Conservation (phyloP, 2,888 invertebrate genomes). For the Listrodromus nycthemerus region DNA sequence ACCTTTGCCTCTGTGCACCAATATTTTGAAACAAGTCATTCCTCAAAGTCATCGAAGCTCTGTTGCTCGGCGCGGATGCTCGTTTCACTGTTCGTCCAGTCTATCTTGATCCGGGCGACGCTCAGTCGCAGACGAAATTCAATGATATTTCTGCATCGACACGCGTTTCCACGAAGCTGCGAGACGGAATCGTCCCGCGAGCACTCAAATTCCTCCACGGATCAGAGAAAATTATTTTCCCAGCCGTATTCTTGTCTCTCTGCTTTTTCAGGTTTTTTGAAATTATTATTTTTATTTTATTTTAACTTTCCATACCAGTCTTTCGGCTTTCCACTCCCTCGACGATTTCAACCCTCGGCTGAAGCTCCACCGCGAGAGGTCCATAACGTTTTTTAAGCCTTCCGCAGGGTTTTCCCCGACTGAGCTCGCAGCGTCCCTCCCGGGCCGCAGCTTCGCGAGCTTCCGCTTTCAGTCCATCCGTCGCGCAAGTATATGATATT, state of each 20-base stretch:
- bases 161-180: not conserved
- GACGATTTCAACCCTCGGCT: constrained; percentile 51
- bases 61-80: not conserved
- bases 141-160: not conserved
- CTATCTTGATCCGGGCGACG: not conserved
- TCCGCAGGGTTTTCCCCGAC: constrained; percentile 41
- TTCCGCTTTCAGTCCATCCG: constrained; percentile 73
- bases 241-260: not conserved
- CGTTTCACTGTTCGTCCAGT: not conserved
- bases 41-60: constrained; percentile 56
- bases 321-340: constrained; percentile 18
- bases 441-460: constrained; percentile 46
- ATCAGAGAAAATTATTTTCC: not conserved
- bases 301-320: not conserved
- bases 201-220: not conserved
- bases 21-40: constrained; percentile 58
- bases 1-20: not conserved
- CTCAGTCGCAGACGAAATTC: not conserved
- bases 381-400: constrained; percentile 60
- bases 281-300: not conserved
- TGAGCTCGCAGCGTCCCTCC: constrained; percentile 29
- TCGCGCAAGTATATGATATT: constrained; percentile 78
- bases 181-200: not conserved
- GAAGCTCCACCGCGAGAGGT: constrained; percentile 47
- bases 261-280: not conserved